phyloP scores from a whole-genome alignment of 2,113 vertebrate genomes.

The Turnix velox region DNA sequence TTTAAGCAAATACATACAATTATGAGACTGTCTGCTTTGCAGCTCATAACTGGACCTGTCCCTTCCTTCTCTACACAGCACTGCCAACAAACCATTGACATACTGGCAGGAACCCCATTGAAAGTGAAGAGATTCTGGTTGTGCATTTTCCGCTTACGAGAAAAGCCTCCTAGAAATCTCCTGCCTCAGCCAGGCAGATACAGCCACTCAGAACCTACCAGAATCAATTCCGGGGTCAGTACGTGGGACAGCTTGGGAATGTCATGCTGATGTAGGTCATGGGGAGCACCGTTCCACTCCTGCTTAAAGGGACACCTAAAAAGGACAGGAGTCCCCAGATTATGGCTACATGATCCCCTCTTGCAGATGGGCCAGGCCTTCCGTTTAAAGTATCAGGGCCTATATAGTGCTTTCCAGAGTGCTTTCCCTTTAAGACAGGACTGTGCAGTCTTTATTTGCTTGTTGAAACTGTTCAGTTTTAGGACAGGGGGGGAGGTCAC shows the following conservation, averaged over 20 bases:
- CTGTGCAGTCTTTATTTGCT: constrained; percentile 74
- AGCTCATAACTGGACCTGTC: not conserved
- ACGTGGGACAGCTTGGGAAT: not conserved
- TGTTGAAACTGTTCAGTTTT: constrained; percentile 99
- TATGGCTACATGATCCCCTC: not conserved
- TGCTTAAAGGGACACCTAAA: constrained; percentile 7
- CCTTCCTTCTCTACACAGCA: not conserved
- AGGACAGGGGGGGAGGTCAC: constrained; percentile 97
- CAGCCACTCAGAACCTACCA: not conserved
- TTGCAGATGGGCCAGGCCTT: not conserved
- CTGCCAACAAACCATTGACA: not conserved
- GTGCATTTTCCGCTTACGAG: not conserved
- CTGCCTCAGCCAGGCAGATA: not conserved
- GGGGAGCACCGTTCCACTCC: not conserved
- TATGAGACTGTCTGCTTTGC: not conserved
- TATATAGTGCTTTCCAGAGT: not conserved
- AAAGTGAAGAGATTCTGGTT: not conserved
- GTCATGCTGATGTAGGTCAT: not conserved
- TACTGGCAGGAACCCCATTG: not conserved
- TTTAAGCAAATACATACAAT: not conserved
- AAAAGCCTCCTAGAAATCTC: not conserved
- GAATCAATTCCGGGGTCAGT: not conserved
- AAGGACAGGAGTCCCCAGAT: not conserved
- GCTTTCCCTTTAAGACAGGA: constrained; percentile 76
- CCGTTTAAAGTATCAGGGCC: not conserved